Conservation (phyloP, 2,113 vertebrate genomes). For the Lepisosteus oculatus region DNA sequence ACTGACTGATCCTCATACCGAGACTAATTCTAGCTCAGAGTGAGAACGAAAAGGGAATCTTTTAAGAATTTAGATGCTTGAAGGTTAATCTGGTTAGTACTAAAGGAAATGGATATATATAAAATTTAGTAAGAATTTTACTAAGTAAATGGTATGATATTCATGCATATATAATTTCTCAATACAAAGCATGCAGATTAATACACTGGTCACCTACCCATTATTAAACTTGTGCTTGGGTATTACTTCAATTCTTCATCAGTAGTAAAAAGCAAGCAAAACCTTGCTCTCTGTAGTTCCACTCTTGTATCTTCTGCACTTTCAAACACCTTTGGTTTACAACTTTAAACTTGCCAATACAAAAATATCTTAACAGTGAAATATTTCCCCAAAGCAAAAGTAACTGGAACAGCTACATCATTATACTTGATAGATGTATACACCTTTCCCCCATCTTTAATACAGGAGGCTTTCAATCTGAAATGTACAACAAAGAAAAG, state of each 20-base stretch:
- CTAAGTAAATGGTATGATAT: constrained; percentile 73
- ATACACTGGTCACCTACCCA: constrained; percentile 78
- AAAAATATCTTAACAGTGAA: not conserved
- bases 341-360: constrained; percentile 44
- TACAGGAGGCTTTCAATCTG: too few relatives aligned
- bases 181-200: constrained; percentile 73
- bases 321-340: constrained; percentile 72
- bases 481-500: too few relatives aligned
- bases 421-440: not conserved
- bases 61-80: constrained; percentile 13
- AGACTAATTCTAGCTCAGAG: too few relatives aligned
- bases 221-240: constrained; percentile 69
- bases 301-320: constrained; percentile 80
- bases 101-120: constrained; percentile 35
- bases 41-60: too few relatives aligned
- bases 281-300: constrained; percentile 76
- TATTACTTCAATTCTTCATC: constrained; percentile 67
- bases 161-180: constrained; percentile 64
- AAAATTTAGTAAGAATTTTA: constrained; percentile 76
- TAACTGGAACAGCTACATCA: not conserved
- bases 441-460: too few relatives aligned
- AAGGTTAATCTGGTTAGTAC: constrained; percentile 1
- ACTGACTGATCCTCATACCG: constrained; percentile 36
- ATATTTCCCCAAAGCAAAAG: not conserved
- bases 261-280: constrained; percentile 75